Conservation (phyloP, 1,140 invertebrate species). For the Diploscapter pachys region DNA sequence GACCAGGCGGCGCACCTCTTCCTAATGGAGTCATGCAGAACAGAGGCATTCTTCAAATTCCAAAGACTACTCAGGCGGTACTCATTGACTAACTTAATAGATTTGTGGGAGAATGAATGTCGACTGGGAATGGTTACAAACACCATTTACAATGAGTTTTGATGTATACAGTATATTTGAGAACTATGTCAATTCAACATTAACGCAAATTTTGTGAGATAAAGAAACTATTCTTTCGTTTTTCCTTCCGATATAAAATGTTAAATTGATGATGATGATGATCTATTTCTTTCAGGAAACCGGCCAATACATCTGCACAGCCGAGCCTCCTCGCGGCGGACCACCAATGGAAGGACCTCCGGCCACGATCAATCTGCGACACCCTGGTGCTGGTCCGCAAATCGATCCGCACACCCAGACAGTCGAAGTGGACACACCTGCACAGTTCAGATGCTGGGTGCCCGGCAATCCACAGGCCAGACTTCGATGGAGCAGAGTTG, state of each 20-base stretch:
- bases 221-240: too few relatives aligned
- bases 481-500: slow-evolving; percentile 39
- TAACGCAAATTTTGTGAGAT: too few relatives aligned
- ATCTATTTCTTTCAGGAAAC: slow-evolving; percentile 12
- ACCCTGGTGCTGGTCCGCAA: slow-evolving; percentile 29
- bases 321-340: slow-evolving; percentile 43
- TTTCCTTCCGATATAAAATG: too few relatives aligned
- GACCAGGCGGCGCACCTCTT: slow-evolving; percentile 43
- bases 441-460: slow-evolving; percentile 36
- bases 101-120: background rate
- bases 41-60: slow-evolving; percentile 41
- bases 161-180: too few relatives aligned
- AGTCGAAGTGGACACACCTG: slow-evolving; percentile 29
- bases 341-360: slow-evolving; percentile 21
- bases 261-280: too few relatives aligned
- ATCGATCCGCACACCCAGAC: slow-evolving; percentile 41
- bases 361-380: slow-evolving; percentile 30
- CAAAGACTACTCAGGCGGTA: slow-evolving; percentile 12
- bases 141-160: too few relatives aligned
- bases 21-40: slow-evolving; percentile 45
- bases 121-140: too few relatives aligned
- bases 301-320: slow-evolving; percentile 50
- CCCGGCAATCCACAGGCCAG: slow-evolving; percentile 39
- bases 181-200: too few relatives aligned
- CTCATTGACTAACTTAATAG: background rate